Evolutionary conservation across 2,113 vertebrate genomes (phyloP), one percentile per base, ranked within the genome.

Genomic region (Dolichotis patagonum): DNA sequence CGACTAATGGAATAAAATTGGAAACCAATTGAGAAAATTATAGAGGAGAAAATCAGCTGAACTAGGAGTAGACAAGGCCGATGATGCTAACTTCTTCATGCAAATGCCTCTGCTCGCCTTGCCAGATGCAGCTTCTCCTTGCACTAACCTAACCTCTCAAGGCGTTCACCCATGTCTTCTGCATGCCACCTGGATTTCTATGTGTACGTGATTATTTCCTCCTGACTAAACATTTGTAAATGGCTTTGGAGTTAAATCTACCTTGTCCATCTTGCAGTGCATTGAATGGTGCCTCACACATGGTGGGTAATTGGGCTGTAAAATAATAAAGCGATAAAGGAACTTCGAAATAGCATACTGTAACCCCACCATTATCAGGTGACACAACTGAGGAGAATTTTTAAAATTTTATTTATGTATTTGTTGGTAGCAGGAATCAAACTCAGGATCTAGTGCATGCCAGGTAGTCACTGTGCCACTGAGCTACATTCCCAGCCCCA

Each of bases 21-120:
- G 92, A 94, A 96, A 84, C 78, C 90, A 96, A 88, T 90, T 97
- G 92, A 96, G 96, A 96, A 97, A 96, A 97, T 97, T 92, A 90
- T 52, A 96, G 95, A 88, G 94, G 82, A 83, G 69, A 92, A 98
- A 93, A 78, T 90, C 88, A 93, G 84, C 52, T 46, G 84, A 86
- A 83, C 46, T 88, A 83, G 38, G 52, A 86, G 56, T 30, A 38
- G 92, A 90, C 78, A 69, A 96, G n/a, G 85, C n/a, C 83, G 93
- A 86, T 92, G 56, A 60, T n/a, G 77, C 1, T 4, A 58, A 65
- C 58, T 93, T 52, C 54, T 73, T 81, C 38, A 38, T 41, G 60
- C 56, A 89, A 46, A 69, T 16, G 19, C 81, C 81, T 56, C 84
- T 73, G 22, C 35, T 80, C 11, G 1, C 41, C 26, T 82, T 3